A percentile compares a stretch with the other conserved stretches of the same genome.
Conservation (phyloP, 1,140 invertebrate species). For the Archivesica marissinica region DNA sequence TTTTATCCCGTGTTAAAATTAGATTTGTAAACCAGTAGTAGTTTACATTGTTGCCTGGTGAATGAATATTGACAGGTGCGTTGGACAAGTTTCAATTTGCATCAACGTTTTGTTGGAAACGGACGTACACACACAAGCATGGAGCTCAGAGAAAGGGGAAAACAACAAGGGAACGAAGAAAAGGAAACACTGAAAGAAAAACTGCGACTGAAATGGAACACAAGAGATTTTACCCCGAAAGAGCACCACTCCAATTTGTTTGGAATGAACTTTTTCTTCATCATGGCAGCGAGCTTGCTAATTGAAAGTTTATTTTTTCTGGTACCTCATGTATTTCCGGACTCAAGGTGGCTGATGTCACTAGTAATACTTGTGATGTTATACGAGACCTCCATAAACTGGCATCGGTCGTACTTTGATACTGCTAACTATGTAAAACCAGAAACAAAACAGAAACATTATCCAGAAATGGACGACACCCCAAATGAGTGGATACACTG, state of each 20-base stretch:
- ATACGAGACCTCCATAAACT: constrained; percentile 38
- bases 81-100: constrained; percentile 33
- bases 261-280: constrained; percentile 43
- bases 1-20: not conserved
- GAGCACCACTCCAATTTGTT: constrained; percentile 29
- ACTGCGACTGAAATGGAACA: constrained; percentile 34
- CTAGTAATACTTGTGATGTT: constrained; percentile 6
- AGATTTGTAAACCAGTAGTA: constrained; percentile 20
- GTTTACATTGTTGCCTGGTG: constrained; percentile 56
- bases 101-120: not conserved
- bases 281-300: not conserved
- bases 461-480: constrained; percentile 34
- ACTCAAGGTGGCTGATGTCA: constrained; percentile 20
- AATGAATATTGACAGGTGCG: not conserved
- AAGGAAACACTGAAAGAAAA: constrained; percentile 54
- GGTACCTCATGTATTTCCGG: constrained; percentile 17
- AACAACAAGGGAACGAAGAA: not conserved
- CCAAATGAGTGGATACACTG: constrained; percentile 51
- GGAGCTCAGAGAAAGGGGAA: constrained; percentile 52
- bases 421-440: constrained; percentile 49
- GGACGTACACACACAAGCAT: not conserved
- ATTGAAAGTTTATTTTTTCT: constrained; percentile 36
- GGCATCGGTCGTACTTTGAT: constrained; percentile 55
- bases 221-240: constrained; percentile 58
- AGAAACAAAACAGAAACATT: constrained; percentile 41